Evolutionary conservation across 2,113 vertebrate species (phyloP).

Genomic region (Psammodynastes pulverulentus): DNA sequence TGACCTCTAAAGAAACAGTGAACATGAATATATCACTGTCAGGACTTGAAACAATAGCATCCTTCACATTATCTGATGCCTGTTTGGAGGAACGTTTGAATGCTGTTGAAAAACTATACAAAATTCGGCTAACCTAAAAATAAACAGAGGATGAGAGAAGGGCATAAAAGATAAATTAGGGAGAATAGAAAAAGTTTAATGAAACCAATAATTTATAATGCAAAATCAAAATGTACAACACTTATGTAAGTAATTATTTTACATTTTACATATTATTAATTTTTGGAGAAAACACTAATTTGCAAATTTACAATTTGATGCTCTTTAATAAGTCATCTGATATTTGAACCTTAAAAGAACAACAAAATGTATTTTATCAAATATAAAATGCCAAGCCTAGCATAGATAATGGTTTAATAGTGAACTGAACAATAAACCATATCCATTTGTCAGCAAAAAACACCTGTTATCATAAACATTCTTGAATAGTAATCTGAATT

Average conservation of each 20-base stretch:
- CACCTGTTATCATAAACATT: not conserved
- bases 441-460: not conserved
- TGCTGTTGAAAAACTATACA: constrained; percentile 94
- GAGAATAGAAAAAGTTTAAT: not conserved
- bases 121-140: constrained; percentile 90
- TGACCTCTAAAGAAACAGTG: constrained; percentile 89
- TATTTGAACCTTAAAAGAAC: not conserved
- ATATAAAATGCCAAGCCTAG: not conserved
- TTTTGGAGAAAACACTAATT: not conserved
- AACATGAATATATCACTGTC: constrained; percentile 93
- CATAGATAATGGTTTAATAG: not conserved
- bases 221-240: not conserved
- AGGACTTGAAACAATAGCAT: constrained; percentile 73
- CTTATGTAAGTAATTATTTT: not conserved
- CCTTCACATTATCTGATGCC: constrained; percentile 76
- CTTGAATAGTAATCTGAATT: not conserved
- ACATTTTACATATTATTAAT: not conserved
- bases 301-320: not conserved
- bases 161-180: not conserved
- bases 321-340: not conserved
- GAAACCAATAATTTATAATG: not conserved
- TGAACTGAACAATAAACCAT: not conserved
- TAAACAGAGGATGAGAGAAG: not conserved
- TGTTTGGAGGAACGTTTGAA: constrained; percentile 90
- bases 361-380: not conserved